Evolutionary conservation across 2,113 vertebrate species (phyloP), one percentile per base, ranked within the genome.

Genomic region (Girardinichthys multiradiatus): DNA sequence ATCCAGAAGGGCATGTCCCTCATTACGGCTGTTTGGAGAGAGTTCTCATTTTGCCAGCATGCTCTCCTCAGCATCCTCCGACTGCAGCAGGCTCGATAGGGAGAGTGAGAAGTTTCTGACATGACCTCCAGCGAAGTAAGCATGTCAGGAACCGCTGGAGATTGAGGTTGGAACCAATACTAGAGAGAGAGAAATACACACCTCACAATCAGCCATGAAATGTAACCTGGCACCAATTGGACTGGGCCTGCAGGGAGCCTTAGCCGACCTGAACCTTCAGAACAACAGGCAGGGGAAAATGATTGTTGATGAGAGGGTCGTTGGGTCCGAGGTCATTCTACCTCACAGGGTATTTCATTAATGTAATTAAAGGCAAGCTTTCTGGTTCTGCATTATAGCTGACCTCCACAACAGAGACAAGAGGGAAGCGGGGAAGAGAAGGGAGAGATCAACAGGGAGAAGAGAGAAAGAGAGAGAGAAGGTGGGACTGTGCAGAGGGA

Each of bases 261-360:
- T 73, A 27, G 74, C 57, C 82, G 84, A 83, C 86, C 68, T 51
- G 37, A 74, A 76, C 65, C 68, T 68, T 76, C 54, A 67, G 80
- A 79, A 87, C 72, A 86, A 82, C 78, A 61, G 77, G 79, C 79
- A 27, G 68, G 77, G 72, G 72, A 42, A 61, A 67, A n/a, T n/a
- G 60, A 58, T 6, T 57, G 75, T 67, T 65, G 76, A 62, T 6
- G 82, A 63, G 67, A 48, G 76, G 59, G 79, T 65, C 76, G 82
- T 61, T 67, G 78, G 86, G 72, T 88, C 73, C 76, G 84, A 91
- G 91, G 91, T 89, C 91, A 92, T 79, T 77, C 84, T 85, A 88
- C 85, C 90, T 90, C 88, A 85, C 86, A 91, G 84, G 79, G 84
- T 91, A 87, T 91, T 91, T 93, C 92, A 93, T 92, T 92, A 90